These are phyloP conservation scores for Luffia ferchaultella DNA, from an alignment of 2,888 invertebrate species.

Conservation along the genomic window DNA sequence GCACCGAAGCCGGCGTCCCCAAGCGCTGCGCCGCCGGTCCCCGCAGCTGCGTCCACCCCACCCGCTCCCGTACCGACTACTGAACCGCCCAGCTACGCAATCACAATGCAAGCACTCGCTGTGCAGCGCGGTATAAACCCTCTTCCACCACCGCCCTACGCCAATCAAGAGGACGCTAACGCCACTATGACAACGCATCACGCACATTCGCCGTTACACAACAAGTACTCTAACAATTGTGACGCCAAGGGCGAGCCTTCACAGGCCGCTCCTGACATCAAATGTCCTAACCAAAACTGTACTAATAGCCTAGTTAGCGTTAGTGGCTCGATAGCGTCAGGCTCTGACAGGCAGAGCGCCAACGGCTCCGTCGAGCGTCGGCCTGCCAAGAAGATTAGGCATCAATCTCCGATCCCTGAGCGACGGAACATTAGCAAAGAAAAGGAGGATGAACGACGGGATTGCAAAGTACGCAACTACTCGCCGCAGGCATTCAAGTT, in stretches of 20 bases:
- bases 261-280: conserved; percentile 61
- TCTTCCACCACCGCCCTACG: conserved; percentile 75
- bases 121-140: conserved; percentile 74
- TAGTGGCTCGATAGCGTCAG: conserved; percentile 63
- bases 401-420: conserved; percentile 95
- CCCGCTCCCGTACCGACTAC: conserved; percentile 74
- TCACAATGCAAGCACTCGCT: conserved; percentile 85
- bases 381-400: conserved; percentile 79
- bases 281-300: conserved; percentile 60
- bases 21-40: conserved; percentile 54
- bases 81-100: conserved; percentile 92
- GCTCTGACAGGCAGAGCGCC: conserved; percentile 62
- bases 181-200: conserved; percentile 42
- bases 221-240: conserved; percentile 72
- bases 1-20: conserved; percentile 62
- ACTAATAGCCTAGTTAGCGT: conserved; percentile 51
- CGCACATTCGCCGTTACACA: conserved; percentile 72
- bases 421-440: conserved; percentile 90
- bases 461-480: conserved; percentile 91
- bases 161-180: conserved; percentile 44
- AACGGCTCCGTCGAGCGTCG: conserved; percentile 55
- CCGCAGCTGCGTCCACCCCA: conserved; percentile 43
- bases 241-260: conserved; percentile 58
- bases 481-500: conserved; percentile 98
- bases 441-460: conserved; percentile 86